Percentiles rank a stretch among this genome's conserved stretches.
phyloP scores from a whole-genome alignment of 2,888 invertebrate genomes.

The Autographa pulchrina region DNA sequence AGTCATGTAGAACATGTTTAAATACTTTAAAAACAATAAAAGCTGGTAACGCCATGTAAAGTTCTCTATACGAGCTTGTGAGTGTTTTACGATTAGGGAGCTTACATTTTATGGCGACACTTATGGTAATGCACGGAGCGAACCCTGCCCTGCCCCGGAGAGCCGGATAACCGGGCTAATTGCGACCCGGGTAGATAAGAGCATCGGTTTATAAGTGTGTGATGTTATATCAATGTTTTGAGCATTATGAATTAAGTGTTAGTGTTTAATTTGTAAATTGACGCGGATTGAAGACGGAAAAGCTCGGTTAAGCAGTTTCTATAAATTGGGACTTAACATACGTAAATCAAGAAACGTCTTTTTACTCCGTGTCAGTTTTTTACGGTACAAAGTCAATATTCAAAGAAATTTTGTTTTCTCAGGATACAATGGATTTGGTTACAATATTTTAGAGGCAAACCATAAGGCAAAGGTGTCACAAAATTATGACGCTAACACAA shows the following conservation, averaged over 20 bases:
- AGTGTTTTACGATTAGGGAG: conserved; percentile 66
- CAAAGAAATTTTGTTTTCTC: no score
- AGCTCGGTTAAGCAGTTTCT: no score
- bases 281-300: neutral
- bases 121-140: conserved; percentile 71
- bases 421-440: no score
- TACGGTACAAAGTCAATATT: no score
- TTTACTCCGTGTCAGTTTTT: no score
- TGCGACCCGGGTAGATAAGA: conserved; percentile 68
- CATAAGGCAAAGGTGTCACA: no score
- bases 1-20: conserved; percentile 7
- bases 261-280: conserved; percentile 29
- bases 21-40: conserved; percentile 44
- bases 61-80: conserved; percentile 46
- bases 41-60: conserved; percentile 37
- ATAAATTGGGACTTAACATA: no score
- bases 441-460: no score
- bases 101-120: conserved; percentile 73
- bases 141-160: conserved; percentile 30
- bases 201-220: conserved; percentile 69
- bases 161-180: conserved; percentile 60
- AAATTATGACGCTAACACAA: no score
- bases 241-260: conserved; percentile 40
- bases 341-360: no score
- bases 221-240: conserved; percentile 58